Evolutionary conservation across 2,888 invertebrate genomes (phyloP).

Genomic region (Yponomeuta plumbellus): DNA sequence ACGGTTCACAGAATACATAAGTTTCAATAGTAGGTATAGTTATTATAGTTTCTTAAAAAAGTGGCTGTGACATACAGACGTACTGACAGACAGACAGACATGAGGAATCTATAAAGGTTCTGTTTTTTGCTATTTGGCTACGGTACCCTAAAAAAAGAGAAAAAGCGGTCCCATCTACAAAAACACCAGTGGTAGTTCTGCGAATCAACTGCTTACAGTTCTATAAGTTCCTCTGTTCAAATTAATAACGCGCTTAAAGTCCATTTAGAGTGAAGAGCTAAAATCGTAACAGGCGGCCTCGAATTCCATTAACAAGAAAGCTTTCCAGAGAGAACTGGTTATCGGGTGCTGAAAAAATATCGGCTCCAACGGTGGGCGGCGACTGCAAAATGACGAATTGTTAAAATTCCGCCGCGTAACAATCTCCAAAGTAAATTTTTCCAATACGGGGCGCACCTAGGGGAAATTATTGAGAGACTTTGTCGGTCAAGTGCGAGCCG

Average conservation of each 20-base stretch:
- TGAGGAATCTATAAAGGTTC: too few relatives aligned
- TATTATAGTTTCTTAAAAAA: too few relatives aligned
- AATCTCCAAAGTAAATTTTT: not conserved
- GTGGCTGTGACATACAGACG: too few relatives aligned
- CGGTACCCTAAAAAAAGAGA: too few relatives aligned
- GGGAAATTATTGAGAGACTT: not conserved
- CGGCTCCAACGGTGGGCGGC: not conserved
- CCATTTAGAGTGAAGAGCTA: not conserved
- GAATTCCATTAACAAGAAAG: not conserved
- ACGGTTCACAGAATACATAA: too few relatives aligned
- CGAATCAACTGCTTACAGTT: not conserved
- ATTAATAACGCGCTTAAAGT: not conserved
- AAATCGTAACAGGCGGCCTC: not conserved
- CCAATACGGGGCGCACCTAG: not conserved
- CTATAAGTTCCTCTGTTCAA: not conserved
- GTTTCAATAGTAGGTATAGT: too few relatives aligned
- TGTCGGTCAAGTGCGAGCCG: constrained; percentile 2
- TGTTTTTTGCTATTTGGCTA: too few relatives aligned
- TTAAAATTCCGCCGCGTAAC: not conserved
- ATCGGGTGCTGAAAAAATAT: not conserved
- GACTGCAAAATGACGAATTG: not conserved
- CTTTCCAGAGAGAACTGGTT: not conserved
- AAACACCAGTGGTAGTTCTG: too few relatives aligned
- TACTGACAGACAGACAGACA: too few relatives aligned
- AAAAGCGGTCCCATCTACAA: too few relatives aligned